A percentile compares a stretch with the other conserved stretches of the same genome.
These are phyloP conservation scores for Passer domesticus DNA, from an alignment of 2,113 vertebrate genomes.

Conservation along the genomic window DNA sequence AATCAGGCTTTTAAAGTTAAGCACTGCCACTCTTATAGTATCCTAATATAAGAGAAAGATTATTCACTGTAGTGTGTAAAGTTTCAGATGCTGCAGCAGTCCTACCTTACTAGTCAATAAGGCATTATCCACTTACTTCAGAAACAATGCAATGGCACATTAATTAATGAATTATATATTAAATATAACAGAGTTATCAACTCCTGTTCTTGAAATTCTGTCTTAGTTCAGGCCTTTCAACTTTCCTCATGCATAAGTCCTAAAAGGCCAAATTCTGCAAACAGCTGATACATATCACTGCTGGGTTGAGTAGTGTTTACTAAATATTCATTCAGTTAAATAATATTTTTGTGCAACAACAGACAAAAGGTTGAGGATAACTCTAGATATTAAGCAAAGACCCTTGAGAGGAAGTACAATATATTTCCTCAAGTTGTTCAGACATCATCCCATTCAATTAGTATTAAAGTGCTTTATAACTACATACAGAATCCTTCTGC, in stretches of 20 bases:
- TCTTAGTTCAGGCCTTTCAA: neutral
- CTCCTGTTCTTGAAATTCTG: neutral
- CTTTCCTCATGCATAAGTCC: neutral
- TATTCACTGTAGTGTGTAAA: constrained; percentile 41
- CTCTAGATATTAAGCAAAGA: neutral
- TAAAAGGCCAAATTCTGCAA: neutral
- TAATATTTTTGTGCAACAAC: constrained; percentile 19
- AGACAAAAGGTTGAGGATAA: neutral
- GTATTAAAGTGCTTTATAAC: constrained; percentile 48
- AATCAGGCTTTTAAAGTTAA: neutral
- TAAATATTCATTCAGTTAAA: constrained; percentile 11
- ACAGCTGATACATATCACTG: neutral
- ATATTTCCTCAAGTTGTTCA: constrained; percentile 31
- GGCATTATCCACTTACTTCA: constrained; percentile 11
- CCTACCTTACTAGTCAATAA: neutral
- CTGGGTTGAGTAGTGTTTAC: constrained; percentile 5
- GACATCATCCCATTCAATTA: constrained; percentile 36
- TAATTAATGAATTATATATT: neutral
- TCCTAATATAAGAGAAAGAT: constrained; percentile 35
- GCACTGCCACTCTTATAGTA: constrained; percentile 20
- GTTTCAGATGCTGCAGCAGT: constrained; percentile 27
- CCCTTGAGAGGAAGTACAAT: constrained; percentile 20
- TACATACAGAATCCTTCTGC: neutral
- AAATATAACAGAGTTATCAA: neutral
- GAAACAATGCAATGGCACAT: constrained; percentile 28